A percentile compares a stretch with the other conserved stretches of the same genome.
Conservation (phyloP, 2,113 vertebrate species). For the Chaetodon auriga region DNA sequence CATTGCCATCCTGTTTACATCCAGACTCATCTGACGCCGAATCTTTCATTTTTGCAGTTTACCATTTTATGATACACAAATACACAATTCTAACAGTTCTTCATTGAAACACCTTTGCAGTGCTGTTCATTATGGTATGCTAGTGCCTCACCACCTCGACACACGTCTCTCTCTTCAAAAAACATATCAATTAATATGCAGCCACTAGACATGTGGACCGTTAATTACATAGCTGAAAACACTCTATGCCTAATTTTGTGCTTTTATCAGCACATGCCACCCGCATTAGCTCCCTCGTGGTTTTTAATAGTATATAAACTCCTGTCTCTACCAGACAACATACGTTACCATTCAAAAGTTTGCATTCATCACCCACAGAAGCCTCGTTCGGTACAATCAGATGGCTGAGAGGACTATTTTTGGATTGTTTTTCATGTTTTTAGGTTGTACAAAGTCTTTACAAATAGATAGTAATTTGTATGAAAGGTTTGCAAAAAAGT, state of each 20-base stretch:
- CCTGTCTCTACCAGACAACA: neutral
- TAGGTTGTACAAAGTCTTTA: too few species aligned
- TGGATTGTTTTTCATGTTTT: too few species aligned
- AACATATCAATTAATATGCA: neutral
- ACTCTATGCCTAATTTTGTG: neutral
- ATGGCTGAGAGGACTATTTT: too few species aligned
- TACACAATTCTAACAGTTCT: neutral
- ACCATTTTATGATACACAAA: neutral
- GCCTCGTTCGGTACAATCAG: too few species aligned
- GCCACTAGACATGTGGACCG: neutral
- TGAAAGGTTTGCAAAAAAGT: too few species aligned
- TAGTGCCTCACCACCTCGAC: too few species aligned
- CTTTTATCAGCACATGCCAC: neutral
- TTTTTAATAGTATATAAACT: neutral
- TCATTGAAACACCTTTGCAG: neutral
- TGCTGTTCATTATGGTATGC: neutral
- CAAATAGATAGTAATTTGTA: too few species aligned
- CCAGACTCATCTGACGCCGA: neutral
- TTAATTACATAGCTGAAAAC: neutral
- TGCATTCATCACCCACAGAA: too few species aligned
- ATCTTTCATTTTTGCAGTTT: neutral
- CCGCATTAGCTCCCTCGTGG: neutral
- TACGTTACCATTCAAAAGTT: too few species aligned
- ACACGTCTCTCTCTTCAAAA: neutral
- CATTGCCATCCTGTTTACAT: conserved; percentile 10